phyloP scores from a whole-genome alignment of 2,797 vertebrate genomes.

The Sebastes paucispinis region DNA sequence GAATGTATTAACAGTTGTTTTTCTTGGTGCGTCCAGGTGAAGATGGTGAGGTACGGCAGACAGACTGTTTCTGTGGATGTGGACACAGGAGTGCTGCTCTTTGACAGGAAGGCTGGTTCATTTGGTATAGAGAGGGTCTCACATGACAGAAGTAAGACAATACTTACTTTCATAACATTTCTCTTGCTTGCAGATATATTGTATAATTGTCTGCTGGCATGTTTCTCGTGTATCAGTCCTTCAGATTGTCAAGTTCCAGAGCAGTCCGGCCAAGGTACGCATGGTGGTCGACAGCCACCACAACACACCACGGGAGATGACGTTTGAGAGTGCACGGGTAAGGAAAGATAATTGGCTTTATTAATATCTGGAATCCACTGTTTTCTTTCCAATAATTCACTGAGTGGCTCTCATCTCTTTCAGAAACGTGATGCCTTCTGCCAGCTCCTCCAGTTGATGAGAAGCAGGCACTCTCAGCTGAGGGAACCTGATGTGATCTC shows the following conservation, averaged over 20 bases:
- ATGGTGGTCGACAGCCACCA: slow-evolving; percentile 82
- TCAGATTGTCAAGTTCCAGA: slow-evolving; percentile 84
- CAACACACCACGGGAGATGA: slow-evolving; percentile 79
- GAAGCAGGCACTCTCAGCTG: slow-evolving; percentile 75
- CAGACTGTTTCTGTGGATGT: slow-evolving; percentile 83
- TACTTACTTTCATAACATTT: not conserved
- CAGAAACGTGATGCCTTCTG: slow-evolving; percentile 87
- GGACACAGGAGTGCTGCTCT: slow-evolving; percentile 79
- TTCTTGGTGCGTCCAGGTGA: slow-evolving; percentile 74
- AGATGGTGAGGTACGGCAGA: slow-evolving; percentile 81
- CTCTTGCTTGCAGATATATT: not conserved
- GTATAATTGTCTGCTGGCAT: not conserved
- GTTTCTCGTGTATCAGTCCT: slow-evolving; percentile 71
- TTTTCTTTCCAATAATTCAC: not conserved
- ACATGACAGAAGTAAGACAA: slow-evolving; percentile 81
- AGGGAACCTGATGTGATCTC: slow-evolving; percentile 83
- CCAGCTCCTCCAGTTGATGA: slow-evolving; percentile 86
- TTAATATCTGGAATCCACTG: not conserved
- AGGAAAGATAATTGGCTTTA: not conserved
- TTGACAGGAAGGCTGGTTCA: slow-evolving; percentile 79
- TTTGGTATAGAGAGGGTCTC: slow-evolving; percentile 79
- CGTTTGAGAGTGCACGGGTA: slow-evolving; percentile 84
- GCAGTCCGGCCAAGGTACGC: slow-evolving; percentile 78
- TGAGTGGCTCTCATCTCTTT: slow-evolving; percentile 7
- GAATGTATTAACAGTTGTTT: not conserved